phyloP scores from a whole-genome alignment of 2,797 vertebrate species.

The Poecilia picta region DNA sequence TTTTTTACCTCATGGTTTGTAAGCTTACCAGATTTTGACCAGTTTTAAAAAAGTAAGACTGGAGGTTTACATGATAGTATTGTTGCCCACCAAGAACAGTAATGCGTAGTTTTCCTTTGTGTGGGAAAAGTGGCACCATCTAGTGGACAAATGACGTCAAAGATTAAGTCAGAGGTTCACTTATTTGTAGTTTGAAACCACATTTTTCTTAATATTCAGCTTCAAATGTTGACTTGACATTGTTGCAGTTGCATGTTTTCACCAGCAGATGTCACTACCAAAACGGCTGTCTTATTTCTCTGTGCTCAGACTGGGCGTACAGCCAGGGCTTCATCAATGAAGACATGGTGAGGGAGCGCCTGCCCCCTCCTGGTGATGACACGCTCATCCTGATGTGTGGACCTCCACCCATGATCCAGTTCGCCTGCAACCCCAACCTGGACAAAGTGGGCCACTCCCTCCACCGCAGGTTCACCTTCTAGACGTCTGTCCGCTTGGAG shows the following conservation, averaged over 20 bases:
- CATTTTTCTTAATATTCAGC: not conserved
- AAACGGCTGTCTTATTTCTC: not conserved
- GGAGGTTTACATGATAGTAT: too few relatives aligned
- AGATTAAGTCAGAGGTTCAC: not conserved
- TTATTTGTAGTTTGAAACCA: not conserved
- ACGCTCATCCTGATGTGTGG: conserved; percentile 94
- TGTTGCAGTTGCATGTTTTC: not conserved
- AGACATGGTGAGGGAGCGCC: conserved; percentile 89
- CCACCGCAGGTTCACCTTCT: conserved; percentile 86
- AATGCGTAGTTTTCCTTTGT: too few relatives aligned
- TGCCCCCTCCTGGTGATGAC: conserved; percentile 85
- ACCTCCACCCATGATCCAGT: conserved; percentile 97
- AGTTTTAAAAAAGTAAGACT: too few relatives aligned
- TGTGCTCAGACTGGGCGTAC: conserved; percentile 89
- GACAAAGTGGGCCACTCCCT: conserved; percentile 88
- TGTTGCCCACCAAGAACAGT: too few relatives aligned
- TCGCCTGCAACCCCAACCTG: conserved; percentile 93
- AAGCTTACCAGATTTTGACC: too few relatives aligned
- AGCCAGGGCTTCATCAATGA: conserved; percentile 93
- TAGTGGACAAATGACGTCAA: not conserved
- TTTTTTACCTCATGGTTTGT: too few relatives aligned
- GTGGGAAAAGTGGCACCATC: not conserved
- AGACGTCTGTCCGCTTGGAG: not conserved
- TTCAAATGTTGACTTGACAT: not conserved
- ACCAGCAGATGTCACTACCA: not conserved